phyloP scores from a whole-genome alignment of 2,888 invertebrate genomes.

The Agelastica alni region DNA sequence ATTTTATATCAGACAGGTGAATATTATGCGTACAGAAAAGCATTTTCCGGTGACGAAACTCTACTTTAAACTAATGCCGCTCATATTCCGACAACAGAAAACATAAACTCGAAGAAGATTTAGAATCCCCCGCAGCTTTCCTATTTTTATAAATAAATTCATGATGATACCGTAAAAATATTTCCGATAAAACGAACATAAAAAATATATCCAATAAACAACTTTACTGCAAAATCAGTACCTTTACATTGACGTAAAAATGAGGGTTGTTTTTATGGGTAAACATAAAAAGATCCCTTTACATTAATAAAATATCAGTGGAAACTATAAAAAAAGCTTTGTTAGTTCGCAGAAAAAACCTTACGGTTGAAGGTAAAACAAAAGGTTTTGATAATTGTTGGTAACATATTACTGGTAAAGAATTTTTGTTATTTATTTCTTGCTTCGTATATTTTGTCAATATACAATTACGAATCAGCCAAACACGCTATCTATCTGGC shows the following conservation, averaged over 20 bases:
- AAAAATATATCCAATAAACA: slow-evolving; percentile 7
- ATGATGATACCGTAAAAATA: slow-evolving; percentile 9
- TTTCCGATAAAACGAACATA: slow-evolving; percentile 5
- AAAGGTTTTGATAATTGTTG: too few species aligned
- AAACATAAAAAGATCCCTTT: background rate
- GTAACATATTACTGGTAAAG: background rate
- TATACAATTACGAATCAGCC: too few species aligned
- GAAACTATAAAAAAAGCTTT: background rate
- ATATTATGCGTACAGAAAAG: too few species aligned
- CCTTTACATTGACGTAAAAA: slow-evolving; percentile 9
- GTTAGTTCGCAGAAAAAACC: background rate
- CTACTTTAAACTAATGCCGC: too few species aligned
- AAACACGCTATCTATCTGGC: too few species aligned
- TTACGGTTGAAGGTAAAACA: background rate
- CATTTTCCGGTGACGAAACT: too few species aligned
- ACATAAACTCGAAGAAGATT: too few species aligned
- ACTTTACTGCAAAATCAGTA: slow-evolving; percentile 10
- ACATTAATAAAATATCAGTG: slow-evolving; percentile 5
- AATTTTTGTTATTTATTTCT: background rate
- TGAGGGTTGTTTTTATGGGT: slow-evolving; percentile 4
- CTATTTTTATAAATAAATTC: slow-evolving; percentile 6
- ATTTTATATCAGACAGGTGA: too few species aligned
- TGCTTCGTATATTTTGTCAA: too few species aligned
- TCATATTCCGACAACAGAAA: too few species aligned
- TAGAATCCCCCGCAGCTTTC: background rate